Evolutionary conservation across 2,113 vertebrate species (phyloP).

Genomic region (Vombatus ursinus): DNA sequence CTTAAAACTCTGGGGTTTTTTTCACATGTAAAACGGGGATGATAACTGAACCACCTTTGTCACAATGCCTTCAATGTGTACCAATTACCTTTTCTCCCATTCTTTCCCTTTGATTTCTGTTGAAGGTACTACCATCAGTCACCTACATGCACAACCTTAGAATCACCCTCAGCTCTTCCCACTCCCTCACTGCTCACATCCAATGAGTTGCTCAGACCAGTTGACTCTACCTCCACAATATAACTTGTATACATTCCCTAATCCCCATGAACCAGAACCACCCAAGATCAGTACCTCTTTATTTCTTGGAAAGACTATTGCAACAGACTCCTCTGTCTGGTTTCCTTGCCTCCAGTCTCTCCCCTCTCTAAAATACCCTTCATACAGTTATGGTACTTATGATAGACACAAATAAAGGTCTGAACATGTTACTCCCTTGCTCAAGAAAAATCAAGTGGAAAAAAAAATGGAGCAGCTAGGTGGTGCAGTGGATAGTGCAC

Average conservation of each 20-base stretch:
- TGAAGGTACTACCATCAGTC: not conserved
- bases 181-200: not conserved
- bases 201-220: not conserved
- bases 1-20: not conserved
- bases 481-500: not conserved
- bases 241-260: not conserved
- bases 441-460: not conserved
- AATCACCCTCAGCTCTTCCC: not conserved
- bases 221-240: not conserved
- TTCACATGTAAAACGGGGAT: not conserved
- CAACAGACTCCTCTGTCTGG: not conserved
- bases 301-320: not conserved
- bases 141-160: not conserved
- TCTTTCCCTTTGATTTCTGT: not conserved
- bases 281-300: not conserved
- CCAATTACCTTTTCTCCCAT: not conserved
- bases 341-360: not conserved
- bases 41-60: not conserved
- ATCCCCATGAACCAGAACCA: not conserved
- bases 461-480: accelerated
- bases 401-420: too few species aligned
- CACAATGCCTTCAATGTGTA: not conserved
- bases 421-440: not conserved
- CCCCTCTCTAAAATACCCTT: not conserved
- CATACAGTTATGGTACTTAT: not conserved